Conservation (phyloP, 2,797 vertebrate species). For the Leptodactylus fallax region DNA sequence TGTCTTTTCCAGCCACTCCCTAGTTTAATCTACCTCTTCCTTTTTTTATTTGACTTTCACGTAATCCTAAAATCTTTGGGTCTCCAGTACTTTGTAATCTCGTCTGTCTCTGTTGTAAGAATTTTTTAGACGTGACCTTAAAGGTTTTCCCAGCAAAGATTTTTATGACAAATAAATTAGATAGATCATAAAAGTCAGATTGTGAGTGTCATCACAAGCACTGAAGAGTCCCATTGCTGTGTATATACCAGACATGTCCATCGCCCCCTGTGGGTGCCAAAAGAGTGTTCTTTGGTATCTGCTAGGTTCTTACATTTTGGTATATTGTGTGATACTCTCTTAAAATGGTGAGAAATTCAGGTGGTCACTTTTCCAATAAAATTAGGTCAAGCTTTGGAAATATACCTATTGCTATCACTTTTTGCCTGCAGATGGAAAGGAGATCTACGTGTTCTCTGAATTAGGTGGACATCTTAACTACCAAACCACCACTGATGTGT, state of each 20-base stretch:
- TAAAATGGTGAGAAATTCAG: too few relatives aligned
- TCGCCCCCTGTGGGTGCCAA: too few relatives aligned
- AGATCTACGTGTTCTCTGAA: too few relatives aligned
- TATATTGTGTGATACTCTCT: too few relatives aligned
- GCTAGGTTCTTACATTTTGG: too few relatives aligned
- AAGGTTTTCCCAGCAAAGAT: not conserved
- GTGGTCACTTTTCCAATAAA: not conserved
- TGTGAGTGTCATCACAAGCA: not conserved
- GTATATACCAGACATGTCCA: not conserved
- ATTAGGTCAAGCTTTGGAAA: too few relatives aligned
- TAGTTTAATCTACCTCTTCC: not conserved
- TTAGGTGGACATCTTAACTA: too few relatives aligned
- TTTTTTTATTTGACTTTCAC: not conserved
- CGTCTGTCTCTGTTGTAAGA: not conserved
- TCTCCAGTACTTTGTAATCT: not conserved
- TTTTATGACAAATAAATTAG: not conserved
- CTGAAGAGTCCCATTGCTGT: not conserved
- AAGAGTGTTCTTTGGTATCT: too few relatives aligned
- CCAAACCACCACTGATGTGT: too few relatives aligned
- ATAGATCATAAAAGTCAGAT: not conserved
- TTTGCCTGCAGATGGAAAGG: too few relatives aligned
- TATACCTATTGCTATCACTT: too few relatives aligned
- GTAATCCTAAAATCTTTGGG: not conserved
- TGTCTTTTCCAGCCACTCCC: conserved; percentile 10
- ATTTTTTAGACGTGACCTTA: not conserved